These are phyloP conservation scores for Cerastoderma edule DNA, from an alignment of 2,888 invertebrate species.

Conservation along the genomic window DNA sequence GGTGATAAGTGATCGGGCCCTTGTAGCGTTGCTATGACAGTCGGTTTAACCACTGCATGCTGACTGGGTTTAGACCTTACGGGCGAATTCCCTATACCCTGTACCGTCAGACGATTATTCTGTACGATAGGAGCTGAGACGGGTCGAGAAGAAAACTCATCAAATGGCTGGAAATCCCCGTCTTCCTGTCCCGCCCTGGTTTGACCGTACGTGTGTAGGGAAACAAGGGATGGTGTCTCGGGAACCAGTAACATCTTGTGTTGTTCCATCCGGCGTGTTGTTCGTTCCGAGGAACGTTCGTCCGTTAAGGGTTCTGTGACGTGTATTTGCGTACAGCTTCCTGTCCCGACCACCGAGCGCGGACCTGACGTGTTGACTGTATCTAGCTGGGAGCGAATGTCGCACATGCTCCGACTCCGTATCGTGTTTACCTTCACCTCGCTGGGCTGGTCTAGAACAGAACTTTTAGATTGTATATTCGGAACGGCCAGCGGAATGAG, in stretches of 20 bases:
- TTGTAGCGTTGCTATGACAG: neutral
- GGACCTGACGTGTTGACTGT: neutral
- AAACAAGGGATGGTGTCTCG: conserved; percentile 34
- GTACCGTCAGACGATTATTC: conserved; percentile 8
- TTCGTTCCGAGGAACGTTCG: no score
- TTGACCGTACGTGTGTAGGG: conserved; percentile 22
- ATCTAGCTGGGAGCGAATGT: neutral
- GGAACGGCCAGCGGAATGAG: neutral
- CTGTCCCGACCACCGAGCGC: no score
- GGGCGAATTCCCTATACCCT: conserved; percentile 17
- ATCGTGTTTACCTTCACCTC: neutral
- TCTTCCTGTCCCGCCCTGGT: conserved; percentile 12
- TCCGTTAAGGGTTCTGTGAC: neutral
- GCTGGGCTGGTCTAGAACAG: neutral
- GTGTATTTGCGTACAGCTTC: neutral
- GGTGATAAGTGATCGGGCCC: neutral
- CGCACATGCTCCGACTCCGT: conserved; percentile 12
- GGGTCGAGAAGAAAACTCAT: conserved; percentile 11
- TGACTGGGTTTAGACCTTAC: neutral
- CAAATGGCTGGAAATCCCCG: conserved; percentile 17
- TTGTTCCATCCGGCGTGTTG: no score
- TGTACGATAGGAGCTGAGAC: conserved; percentile 18
- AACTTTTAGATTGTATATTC: neutral
- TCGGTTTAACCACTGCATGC: conserved; percentile 4
- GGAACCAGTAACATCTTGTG: conserved; percentile 16